Conservation (phyloP, 2,797 vertebrate species). For the Sebastiscus albofasciatus region DNA sequence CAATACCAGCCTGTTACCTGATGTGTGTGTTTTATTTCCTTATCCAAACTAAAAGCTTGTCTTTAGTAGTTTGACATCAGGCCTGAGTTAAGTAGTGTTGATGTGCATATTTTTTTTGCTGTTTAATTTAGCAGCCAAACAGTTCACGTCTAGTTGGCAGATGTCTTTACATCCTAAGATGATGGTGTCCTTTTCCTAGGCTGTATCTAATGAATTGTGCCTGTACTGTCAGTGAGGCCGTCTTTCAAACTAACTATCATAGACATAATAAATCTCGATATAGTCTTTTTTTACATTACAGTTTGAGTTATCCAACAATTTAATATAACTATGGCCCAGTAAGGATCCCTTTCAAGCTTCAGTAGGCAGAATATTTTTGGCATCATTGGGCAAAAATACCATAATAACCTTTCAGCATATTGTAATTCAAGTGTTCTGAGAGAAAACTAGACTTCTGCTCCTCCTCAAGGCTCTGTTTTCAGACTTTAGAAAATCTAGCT, state of each 20-base stretch:
- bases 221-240: neutral
- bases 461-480: no score
- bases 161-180: neutral
- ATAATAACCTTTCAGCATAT: no score
- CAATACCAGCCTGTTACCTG: conserved; percentile 9
- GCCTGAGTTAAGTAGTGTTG: neutral
- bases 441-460: no score
- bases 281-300: no score
- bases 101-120: neutral
- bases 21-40: conserved; percentile 21
- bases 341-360: no score
- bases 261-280: no score
- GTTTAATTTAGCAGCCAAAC: neutral
- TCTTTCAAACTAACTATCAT: neutral
- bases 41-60: conserved; percentile 9
- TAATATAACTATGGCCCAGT: no score
- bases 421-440: no score
- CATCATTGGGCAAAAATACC: no score
- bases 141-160: conserved; percentile 1
- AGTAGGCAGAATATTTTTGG: no score
- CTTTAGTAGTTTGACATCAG: conserved; percentile 13
- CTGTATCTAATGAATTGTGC: neutral
- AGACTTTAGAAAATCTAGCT: no score
- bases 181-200: neutral
- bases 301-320: no score